Evolutionary conservation across 2,888 invertebrate species (phyloP), one percentile per base, ranked within the genome.

Genomic region (Agrilus cyanescens): DNA sequence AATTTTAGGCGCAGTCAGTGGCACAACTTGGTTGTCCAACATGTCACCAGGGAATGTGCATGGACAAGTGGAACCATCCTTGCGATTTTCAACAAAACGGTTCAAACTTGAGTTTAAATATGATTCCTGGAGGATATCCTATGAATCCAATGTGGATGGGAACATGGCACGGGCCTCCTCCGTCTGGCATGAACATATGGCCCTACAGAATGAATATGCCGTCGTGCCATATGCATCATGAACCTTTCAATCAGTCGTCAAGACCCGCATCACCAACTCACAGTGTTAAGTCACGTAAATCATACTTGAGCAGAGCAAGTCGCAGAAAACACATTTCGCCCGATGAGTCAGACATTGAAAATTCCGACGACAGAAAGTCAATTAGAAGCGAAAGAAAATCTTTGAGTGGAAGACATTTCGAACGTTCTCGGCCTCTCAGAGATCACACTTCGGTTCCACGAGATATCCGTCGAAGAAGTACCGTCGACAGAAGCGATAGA

Each of bases 251-350:
- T 1, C 75, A 75, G 4, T 79, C 81, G 5, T 79, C 81, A 5
- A 75, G 82, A 6, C 75, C 81, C 3, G 73, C 74, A 0, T 81
- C 81, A 1, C 82, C 82, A 0, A 78, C 84, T 0, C 72, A 78
- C 45, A 85, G 84, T 55, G 57, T 76, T 39, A 76, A 81, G 50
- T 81, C 82, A 3, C 74, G 83, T 29, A 76, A 82, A 50, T 85
- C 85, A 0, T 70, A 79, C 57, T 69, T 71, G 25, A 70, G 76
- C 45, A 70, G 74, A 25, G 69, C 75, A 51, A 70, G 72, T 20
- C 58, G 68, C 32, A 62, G 66, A 42, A 63, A 66, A 37, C 66
- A 57, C 43, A 68, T 66, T 44, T 69, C 68, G 44, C 66, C 68
- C 37, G 70, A 66, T 41, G 67, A 66, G 36, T 55, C 58, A 2